Conservation (phyloP, 2,888 invertebrate genomes). For the Mesorhabditis sp. region DNA sequence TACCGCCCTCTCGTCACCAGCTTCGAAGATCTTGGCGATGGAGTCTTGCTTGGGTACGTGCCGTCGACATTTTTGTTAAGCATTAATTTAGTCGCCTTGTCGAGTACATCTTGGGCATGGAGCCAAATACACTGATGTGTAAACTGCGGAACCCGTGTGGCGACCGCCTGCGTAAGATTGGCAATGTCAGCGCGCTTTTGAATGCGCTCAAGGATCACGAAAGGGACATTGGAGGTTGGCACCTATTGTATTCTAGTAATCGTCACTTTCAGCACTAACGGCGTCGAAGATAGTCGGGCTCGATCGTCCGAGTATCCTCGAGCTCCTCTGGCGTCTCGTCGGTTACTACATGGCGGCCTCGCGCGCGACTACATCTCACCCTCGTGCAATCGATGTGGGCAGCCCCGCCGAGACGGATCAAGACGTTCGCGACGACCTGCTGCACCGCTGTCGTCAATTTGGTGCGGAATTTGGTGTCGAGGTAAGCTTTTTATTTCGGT, state of each 20-base stretch:
- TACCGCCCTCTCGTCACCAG: background rate
- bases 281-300: background rate
- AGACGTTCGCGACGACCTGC: background rate
- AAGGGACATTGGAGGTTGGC: background rate
- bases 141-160: conserved; percentile 2
- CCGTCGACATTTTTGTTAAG: background rate
- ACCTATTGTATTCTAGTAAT: background rate
- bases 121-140: background rate
- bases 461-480: background rate
- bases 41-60: conserved; percentile 1
- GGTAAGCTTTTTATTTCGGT: background rate
- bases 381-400: too few species aligned
- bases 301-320: background rate
- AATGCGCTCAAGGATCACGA: background rate
- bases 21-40: background rate
- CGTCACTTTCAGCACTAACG: background rate
- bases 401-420: too few species aligned
- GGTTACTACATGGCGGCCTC: background rate
- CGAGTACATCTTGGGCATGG: background rate
- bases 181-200: background rate
- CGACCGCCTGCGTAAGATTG: background rate
- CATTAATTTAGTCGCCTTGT: background rate
- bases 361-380: too few species aligned
- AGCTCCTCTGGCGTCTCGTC: background rate
- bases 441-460: background rate